Base-by-base conservation (phyloP, 1,140 invertebrate species). In the Watersipora subatra region DNA sequence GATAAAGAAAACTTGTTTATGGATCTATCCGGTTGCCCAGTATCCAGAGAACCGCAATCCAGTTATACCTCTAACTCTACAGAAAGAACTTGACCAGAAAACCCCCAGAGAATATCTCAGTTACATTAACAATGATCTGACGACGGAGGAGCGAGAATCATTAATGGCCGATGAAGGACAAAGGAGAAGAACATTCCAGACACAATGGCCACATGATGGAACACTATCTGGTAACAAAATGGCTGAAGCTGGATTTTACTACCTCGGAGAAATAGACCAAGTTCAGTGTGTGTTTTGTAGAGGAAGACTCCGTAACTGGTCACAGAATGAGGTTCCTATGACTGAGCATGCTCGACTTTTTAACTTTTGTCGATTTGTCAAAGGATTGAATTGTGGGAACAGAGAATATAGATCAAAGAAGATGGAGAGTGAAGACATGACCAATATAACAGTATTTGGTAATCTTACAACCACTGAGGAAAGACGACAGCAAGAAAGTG, bases 271-370 rank as follows among this genome's bases (percentile, higher is more conserved):
- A 67, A 84, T 79, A 30, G 86, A 87, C 72, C 79, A 87, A 76
- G 89, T 93, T 0, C 84, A 88, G 69, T 95, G 92, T 80, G 88
- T 86, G 2, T 93, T 87, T 83, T 92, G 89, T 77, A 82, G 84
- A 69, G 88, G 86, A 63, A 77, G 90, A 29, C 81, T 87, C 69
- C 83, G 80, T 69, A 83, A 84, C 70, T 94, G 87, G 90, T 85
- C 85, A 78, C 74, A 72, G 67, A 87, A 84, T 64, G 89, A 87
- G 81, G 83, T 84, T 73, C 90, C 91, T 7, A 83, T 87, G 67
- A 76, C 79, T 61, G 88, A 92, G 73, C 92, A 95, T 74, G 90
- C 90, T 0, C 82, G 85, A 29, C 92, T 89, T 89, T 89, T 89
- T 70, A 83, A 84, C 1, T 85, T 87, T 64, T 93, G 91, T 73